Base-by-base conservation (phyloP, 2,888 invertebrate genomes). In the Torymus auratus region DNA sequence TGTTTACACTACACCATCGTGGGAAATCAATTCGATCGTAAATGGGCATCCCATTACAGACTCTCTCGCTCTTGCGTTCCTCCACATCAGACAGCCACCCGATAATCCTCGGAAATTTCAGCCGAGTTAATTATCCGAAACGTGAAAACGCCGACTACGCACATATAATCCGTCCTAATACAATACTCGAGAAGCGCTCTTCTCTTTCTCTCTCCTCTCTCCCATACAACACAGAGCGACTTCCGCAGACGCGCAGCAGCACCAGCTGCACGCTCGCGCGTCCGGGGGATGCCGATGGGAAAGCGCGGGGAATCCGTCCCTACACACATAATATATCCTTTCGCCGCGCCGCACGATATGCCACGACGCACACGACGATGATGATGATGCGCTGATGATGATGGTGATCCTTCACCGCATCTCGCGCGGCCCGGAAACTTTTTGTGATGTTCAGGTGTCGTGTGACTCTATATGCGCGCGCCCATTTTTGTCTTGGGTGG, bases 111-210 rank as follows among this genome's bases (percentile, higher is more conserved):
- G 7, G 28, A 28, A 28, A 28, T 28, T 28, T 28, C 28, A 28
- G 17, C 10, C 53, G 53, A 56, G 41, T 15, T 64, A 12, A 72
- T 65, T 56, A 14, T 65, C 41, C 56, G 15, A 41, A 65, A 41
- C 41, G 11, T 3, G 12, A 41, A 65, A 73, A 41, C 52, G 20
- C 17, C 52, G 52, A 52, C 52, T 72, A n/a, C 56, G 23, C n/a
- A 73, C 28, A 50, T 50, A 73, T 73, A 56, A 64, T 65, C 73
- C 11, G 12, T 64, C 56, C 64, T 64, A 73, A 73, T 56, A 65
- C 65, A 67, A 74, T 58, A 67, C 20, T 62, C 15, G 67, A 58
- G 58, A 67, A 52, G 20, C 41, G 7, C 15, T n/a, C 65, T 7
- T 28, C 41, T 28, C 17, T 55, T 28, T 62, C 62, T 41, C 73